These are phyloP conservation scores for Eulemur macaco DNA, from an alignment of 2,113 vertebrate genomes.

Conservation along the genomic window DNA sequence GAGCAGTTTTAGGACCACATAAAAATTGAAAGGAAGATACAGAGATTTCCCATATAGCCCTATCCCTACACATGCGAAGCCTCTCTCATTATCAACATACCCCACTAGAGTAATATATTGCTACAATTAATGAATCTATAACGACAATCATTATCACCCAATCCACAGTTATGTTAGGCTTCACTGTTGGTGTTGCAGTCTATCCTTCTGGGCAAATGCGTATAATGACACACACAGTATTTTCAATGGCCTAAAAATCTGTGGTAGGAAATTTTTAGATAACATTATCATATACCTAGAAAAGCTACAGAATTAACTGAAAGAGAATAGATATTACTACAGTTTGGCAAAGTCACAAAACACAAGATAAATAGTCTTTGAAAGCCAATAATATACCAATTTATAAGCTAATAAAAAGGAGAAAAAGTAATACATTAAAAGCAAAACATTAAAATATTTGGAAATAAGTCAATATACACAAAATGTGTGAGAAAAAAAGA, in stretches of 20 bases:
- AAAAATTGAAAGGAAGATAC: neutral
- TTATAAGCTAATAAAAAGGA: neutral
- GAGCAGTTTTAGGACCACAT: neutral
- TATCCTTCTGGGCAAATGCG: neutral
- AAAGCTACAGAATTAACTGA: slow-evolving; percentile 4
- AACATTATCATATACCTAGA: neutral
- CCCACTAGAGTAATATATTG: neutral
- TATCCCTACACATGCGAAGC: neutral
- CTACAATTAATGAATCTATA: neutral
- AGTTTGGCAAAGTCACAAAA: slow-evolving; percentile 8
- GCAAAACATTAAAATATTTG: neutral
- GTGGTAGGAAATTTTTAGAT: neutral
- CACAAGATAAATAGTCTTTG: neutral
- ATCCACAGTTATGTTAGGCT: neutral
- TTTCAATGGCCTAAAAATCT: neutral
- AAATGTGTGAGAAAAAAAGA: neutral
- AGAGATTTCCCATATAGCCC: neutral
- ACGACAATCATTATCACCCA: neutral
- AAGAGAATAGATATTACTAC: neutral
- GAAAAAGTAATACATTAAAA: neutral
- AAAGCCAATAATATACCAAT: neutral
- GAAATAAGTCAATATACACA: neutral
- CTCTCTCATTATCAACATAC: neutral
- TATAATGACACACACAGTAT: neutral
- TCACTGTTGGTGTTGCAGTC: neutral